Evolutionary conservation across 1,140 invertebrate genomes (phyloP).

Genomic region (Yoshiicerus persimilis): DNA sequence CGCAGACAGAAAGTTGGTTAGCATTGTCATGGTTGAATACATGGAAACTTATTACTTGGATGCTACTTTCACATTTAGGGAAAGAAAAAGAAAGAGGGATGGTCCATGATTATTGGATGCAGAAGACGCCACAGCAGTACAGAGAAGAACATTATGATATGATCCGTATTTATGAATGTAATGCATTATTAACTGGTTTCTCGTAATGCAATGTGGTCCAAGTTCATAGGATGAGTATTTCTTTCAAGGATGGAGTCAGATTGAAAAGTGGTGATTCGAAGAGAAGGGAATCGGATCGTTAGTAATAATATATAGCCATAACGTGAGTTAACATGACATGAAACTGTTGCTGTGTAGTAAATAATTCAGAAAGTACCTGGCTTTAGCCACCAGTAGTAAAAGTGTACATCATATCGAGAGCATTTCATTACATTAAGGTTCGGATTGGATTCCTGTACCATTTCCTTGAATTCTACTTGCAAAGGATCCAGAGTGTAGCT

Average conservation of each 20-base stretch:
- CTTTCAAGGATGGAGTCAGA: neutral
- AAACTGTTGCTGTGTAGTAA: constrained; percentile 13
- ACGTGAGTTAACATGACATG: constrained; percentile 2
- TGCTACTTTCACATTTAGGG: neutral
- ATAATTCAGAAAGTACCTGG: constrained; percentile 4
- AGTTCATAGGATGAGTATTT: neutral
- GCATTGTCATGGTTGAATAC: too few relatives aligned
- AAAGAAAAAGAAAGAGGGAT: too few relatives aligned
- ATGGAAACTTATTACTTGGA: neutral
- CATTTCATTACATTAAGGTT: neutral
- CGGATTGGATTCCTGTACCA: neutral
- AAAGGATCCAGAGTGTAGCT: too few relatives aligned
- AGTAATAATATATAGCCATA: constrained; percentile 9
- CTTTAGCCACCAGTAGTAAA: neutral
- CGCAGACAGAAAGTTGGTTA: neutral
- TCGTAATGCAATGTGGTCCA: neutral
- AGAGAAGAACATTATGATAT: neutral
- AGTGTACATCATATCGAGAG: too few relatives aligned
- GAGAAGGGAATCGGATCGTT: neutral
- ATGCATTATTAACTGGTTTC: neutral
- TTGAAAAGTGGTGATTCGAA: neutral
- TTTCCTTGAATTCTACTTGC: neutral
- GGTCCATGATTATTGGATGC: too few relatives aligned
- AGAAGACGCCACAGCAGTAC: too few relatives aligned
- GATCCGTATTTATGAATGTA: neutral